Conservation (phyloP, 2,888 invertebrate species). For the Dicyrtoma fusca region DNA sequence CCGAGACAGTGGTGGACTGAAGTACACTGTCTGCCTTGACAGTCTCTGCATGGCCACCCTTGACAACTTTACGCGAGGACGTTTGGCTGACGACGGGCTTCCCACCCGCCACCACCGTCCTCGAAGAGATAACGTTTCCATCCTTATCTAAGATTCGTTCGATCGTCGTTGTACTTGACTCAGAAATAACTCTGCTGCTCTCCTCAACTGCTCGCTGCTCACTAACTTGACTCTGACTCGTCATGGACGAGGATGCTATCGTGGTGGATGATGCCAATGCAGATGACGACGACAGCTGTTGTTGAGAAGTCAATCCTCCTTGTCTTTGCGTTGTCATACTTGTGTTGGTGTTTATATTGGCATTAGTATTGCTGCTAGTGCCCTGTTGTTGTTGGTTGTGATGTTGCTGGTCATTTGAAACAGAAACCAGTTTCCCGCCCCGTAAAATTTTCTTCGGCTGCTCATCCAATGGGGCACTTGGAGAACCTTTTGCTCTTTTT, state of each 20-base stretch:
- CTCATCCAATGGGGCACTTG: background rate
- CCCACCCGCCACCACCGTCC: slow-evolving; percentile 5
- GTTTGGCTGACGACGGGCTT: slow-evolving; percentile 30
- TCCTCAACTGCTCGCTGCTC: slow-evolving; percentile 31
- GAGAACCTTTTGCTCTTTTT: too few species aligned
- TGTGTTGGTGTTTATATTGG: slow-evolving; percentile 3
- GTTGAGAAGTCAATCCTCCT: slow-evolving; percentile 3
- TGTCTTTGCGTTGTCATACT: background rate
- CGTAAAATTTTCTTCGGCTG: slow-evolving; percentile 41
- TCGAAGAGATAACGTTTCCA: slow-evolving; percentile 28
- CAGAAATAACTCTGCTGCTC: slow-evolving; percentile 18
- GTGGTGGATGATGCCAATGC: background rate
- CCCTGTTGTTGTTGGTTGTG: background rate
- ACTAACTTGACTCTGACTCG: slow-evolving; percentile 18
- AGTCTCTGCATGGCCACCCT: slow-evolving; percentile 24
- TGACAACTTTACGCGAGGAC: slow-evolving; percentile 5
- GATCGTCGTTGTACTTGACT: slow-evolving; percentile 28
- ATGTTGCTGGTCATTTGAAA: slow-evolving; percentile 7
- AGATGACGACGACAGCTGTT: too few species aligned
- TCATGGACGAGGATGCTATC: slow-evolving; percentile 6
- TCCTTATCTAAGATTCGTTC: slow-evolving; percentile 30
- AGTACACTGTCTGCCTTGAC: slow-evolving; percentile 40
- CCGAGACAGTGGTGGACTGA: background rate
- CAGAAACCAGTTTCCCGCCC: slow-evolving; percentile 49
- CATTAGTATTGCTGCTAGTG: background rate